Base-by-base conservation (phyloP, 2,888 invertebrate species). In the Pemphredon lugubris region DNA sequence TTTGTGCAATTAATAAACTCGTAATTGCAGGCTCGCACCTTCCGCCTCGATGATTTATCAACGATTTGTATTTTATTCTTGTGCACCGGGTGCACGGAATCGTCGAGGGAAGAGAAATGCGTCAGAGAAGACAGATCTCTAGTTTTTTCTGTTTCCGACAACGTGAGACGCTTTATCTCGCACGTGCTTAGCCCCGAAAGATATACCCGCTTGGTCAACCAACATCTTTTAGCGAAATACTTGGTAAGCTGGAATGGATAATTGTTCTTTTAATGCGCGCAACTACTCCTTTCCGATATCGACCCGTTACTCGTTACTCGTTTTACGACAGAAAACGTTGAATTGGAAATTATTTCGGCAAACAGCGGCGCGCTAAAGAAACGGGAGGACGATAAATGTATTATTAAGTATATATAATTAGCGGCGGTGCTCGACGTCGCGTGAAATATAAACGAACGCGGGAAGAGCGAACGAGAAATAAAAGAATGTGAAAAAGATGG, bases 21-120 rank as follows among this genome's bases (percentile, higher is more conserved):
- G 65, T 77, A 78, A 78, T 77, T 78, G 61, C 69, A 23, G 26
- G 20, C 47, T 30, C 47, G 54, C 57, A 60, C 42, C 53, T 58
- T 48, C 64, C 54, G 51, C 48, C 59, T 54, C 58, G 64, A 77
- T 75, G 74, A 77, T 79, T 69, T 79, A 69, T 77, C 71, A 76
- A 74, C 69, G 77, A 68, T 79, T 79, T 79, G 79, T 77, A 68
- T 60, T 65, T 64, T 54, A 73, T 69, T 66, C 71, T 66, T 61
- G 60, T 42, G 48, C 65, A 54, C 77, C 79, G 70, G 79, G 58
- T 79, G 79, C 57, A 55, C 70, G 54, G 53, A 79, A 79, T 79
- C 72, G 79, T 67, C 58, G 75, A 42, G 44, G 34, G 51, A 60
- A 57, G 37, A 30, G 67, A 61, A 77, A 74, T 53, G 65, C 61